Percentiles rank a stretch among this genome's conserved stretches.
Conservation (phyloP, 2,888 invertebrate genomes). For the Rapana venosa region DNA sequence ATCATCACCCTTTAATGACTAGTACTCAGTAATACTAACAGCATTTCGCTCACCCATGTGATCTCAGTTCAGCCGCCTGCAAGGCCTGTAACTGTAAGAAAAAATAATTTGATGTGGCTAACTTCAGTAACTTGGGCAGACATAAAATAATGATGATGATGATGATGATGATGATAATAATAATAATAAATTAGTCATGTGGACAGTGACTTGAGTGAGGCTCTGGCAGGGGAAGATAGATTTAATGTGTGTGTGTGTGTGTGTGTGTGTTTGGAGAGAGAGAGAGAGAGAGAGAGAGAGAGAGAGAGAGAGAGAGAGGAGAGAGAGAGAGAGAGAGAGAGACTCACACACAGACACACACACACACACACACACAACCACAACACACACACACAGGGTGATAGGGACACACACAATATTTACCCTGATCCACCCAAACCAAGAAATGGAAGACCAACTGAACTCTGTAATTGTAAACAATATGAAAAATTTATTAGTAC, state of each 20-base stretch:
- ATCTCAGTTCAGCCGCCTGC: no score
- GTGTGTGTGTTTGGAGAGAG: background rate
- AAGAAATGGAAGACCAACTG: no score
- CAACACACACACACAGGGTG: background rate
- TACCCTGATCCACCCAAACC: no score
- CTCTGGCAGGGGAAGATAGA: background rate
- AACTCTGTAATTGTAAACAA: no score
- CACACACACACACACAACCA: background rate
- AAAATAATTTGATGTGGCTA: background rate
- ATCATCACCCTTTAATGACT: no score
- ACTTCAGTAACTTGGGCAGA: background rate
- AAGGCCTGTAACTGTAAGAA: no score
- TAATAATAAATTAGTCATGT: background rate
- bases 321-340: background rate
- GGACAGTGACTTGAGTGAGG: background rate
- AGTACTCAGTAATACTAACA: no score
- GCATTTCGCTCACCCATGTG: no score
- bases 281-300: background rate
- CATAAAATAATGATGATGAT: background rate
- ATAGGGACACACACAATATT: background rate
- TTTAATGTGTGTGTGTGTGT: background rate
- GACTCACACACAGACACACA: background rate
- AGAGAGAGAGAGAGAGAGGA: background rate
- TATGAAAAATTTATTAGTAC: no score
- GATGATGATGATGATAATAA: background rate